Base-by-base conservation (phyloP, 1,140 invertebrate genomes). In the Caenorhabditis brenneri region DNA sequence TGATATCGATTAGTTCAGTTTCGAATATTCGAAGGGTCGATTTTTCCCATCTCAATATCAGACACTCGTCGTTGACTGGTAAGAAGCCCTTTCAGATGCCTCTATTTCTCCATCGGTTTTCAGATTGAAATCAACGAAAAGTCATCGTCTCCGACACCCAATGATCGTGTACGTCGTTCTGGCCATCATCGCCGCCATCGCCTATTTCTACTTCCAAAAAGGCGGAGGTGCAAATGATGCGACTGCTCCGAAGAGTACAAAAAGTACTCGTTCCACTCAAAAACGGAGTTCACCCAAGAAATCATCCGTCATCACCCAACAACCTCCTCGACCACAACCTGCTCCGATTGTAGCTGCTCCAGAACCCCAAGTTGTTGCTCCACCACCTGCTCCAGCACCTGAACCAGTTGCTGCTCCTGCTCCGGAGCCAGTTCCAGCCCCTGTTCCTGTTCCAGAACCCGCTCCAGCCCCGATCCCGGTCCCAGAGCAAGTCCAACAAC, bases 91-190 rank as follows among this genome's bases (percentile, higher is more conserved):
- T 27, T 16, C 6, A 55, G 15, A 10, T 29, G 19, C 24, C 27
- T 55, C 15, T n/a, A 51, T 55, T 15, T n/a, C 19, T 12, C 24
- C 22, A 10, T 27, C n/a, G 27, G n/a, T 29, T 74, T 42, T 74
- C 65, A 74, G 36, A 74, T 42, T 24, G 65, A 19, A 42, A 12
- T n/a, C 19, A 74, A 74, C 65, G n/a, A 39, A 27, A 42, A 74
- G 36, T 74, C 36, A 74, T 16, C 33, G n/a, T 19, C 48, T 7
- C 36, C n/a, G 29, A 39, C 65, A 39, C 36, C 19, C n/a, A n/a
- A 74, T 74, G 65, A 74, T 74, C 29, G 36, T 74, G 6, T 74
- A 74, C 65, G 36, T 74, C 36, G 36, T 74, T 22, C 65, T 74
- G 65, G 65, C 65, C 12, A 74, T 74, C 36, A n/a, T 42, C 65